phyloP scores from a whole-genome alignment of 2,797 vertebrate genomes.

The Masticophis lateralis region DNA sequence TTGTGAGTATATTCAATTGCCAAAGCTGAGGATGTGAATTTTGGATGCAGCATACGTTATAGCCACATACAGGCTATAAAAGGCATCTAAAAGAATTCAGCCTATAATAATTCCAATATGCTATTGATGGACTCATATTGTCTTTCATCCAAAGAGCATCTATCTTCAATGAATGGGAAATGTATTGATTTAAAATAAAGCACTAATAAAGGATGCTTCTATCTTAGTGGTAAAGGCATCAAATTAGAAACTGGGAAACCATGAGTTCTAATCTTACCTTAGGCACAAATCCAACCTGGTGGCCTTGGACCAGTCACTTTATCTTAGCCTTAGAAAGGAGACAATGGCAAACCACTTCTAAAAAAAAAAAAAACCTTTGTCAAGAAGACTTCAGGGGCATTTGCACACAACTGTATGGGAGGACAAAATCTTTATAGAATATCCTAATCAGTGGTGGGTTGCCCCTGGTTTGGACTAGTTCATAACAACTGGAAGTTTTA shows the following conservation, averaged over 20 bases:
- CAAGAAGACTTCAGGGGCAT: neutral
- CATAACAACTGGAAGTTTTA: no score
- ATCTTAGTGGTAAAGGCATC: neutral
- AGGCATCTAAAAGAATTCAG: neutral
- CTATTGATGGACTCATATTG: neutral
- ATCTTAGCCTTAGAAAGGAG: neutral
- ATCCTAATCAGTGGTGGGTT: neutral
- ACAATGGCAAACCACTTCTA: neutral
- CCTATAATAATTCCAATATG: neutral
- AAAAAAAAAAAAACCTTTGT: neutral
- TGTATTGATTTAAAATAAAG: neutral
- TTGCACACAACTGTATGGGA: neutral
- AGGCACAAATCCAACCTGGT: neutral
- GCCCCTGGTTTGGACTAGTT: no score
- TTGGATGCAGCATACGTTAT: neutral
- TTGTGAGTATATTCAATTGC: neutral
- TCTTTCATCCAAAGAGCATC: neutral
- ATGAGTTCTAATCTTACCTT: neutral
- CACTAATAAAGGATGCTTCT: neutral
- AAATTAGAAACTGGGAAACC: neutral
- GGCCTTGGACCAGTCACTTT: neutral
- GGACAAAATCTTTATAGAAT: neutral
- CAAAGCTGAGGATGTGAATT: neutral
- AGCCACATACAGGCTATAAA: neutral
- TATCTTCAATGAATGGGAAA: neutral